Evolutionary conservation across 1,140 invertebrate species (phyloP).

Genomic region (Eulimnadia texana): DNA sequence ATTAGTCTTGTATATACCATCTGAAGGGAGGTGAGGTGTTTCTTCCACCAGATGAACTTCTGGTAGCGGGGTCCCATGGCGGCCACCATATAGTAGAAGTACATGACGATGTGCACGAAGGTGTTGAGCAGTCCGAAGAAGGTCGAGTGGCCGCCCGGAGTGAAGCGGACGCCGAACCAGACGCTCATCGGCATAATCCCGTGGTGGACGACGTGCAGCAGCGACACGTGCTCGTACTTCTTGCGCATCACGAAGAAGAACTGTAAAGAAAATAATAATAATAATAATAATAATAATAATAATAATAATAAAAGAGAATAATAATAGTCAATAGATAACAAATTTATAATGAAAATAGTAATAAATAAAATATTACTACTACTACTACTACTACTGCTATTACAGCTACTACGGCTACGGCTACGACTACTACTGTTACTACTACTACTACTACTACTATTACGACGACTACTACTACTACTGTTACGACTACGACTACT

Average conservation of each 20-base stretch:
- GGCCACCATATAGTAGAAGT: slow-evolving; percentile 38
- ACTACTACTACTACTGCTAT: too few species aligned
- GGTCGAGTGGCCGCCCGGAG: slow-evolving; percentile 49
- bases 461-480: too few species aligned
- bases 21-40: slow-evolving; percentile 38
- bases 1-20: too few species aligned
- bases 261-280: too few species aligned
- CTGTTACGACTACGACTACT: too few species aligned
- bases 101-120: slow-evolving; percentile 38
- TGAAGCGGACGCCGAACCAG: slow-evolving; percentile 93
- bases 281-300: too few species aligned
- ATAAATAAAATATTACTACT: too few species aligned
- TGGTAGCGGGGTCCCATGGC: slow-evolving; percentile 36
- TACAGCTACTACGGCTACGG: too few species aligned
- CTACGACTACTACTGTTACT: too few species aligned
- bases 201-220: slow-evolving; percentile 88
- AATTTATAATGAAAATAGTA: neutral
- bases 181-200: slow-evolving; percentile 88
- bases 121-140: slow-evolving; percentile 28
- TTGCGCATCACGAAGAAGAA: slow-evolving; percentile 81
- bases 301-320: too few species aligned
- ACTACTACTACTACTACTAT: too few species aligned
- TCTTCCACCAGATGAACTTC: slow-evolving; percentile 40
- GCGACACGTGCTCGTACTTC: slow-evolving; percentile 83
- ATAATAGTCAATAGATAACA: too few species aligned